These are phyloP conservation scores for Calephelis perditalis DNA, from an alignment of 2,888 invertebrate species.

Conservation along the genomic window DNA sequence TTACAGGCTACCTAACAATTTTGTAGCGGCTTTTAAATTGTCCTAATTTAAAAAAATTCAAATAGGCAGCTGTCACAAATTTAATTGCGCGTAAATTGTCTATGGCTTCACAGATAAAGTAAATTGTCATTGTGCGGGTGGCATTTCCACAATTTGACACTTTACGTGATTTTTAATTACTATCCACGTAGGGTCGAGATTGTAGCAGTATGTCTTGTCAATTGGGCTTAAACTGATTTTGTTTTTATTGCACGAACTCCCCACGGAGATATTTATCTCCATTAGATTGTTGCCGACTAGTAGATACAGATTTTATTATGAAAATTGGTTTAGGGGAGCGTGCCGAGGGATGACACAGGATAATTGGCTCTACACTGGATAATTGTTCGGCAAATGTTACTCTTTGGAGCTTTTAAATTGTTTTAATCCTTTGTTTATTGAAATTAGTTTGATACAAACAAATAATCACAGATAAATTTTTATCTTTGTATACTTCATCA, in stretches of 20 bases:
- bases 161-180: slow-evolving; percentile 47
- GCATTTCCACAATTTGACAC: slow-evolving; percentile 54
- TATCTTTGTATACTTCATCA: too few relatives aligned
- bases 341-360: slow-evolving; percentile 52
- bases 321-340: slow-evolving; percentile 57
- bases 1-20: too few relatives aligned
- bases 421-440: slow-evolving; percentile 30
- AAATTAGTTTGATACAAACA: slow-evolving; percentile 21
- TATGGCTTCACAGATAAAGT: slow-evolving; percentile 35
- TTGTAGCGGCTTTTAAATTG: too few relatives aligned
- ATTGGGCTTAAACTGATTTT: slow-evolving; percentile 70
- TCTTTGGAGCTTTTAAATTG: slow-evolving; percentile 31
- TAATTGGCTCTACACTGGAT: slow-evolving; percentile 67
- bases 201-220: slow-evolving; percentile 63
- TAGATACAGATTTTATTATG: slow-evolving; percentile 69
- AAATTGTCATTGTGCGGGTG: slow-evolving; percentile 49
- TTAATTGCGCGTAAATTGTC: slow-evolving; percentile 24
- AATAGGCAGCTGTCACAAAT: slow-evolving; percentile 28
- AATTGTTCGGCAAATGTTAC: slow-evolving; percentile 61
- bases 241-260: slow-evolving; percentile 67
- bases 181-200: slow-evolving; percentile 33
- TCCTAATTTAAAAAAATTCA: too few relatives aligned
- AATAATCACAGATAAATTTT: too few relatives aligned
- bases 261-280: slow-evolving; percentile 71
- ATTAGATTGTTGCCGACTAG: slow-evolving; percentile 60